phyloP scores from a whole-genome alignment of 2,888 invertebrate species.

The Drosophila pseudotakahashii region DNA sequence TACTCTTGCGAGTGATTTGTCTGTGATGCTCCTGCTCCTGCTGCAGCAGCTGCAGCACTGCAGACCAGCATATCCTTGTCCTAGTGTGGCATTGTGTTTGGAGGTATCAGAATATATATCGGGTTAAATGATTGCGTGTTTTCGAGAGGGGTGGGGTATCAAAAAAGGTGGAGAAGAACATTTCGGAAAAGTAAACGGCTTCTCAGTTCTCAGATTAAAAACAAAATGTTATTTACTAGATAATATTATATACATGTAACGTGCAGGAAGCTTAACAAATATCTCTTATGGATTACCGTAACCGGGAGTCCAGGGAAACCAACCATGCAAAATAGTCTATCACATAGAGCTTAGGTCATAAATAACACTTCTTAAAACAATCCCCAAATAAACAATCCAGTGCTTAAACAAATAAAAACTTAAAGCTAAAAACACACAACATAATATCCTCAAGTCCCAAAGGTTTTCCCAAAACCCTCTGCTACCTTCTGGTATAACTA shows the following conservation, averaged over 20 bases:
- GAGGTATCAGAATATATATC: slow-evolving; percentile 48
- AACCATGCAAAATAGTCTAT: slow-evolving; percentile 24
- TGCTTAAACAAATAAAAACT: slow-evolving; percentile 9
- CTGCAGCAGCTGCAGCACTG: slow-evolving; percentile 42
- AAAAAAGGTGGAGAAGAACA: slow-evolving; percentile 29
- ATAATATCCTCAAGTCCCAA: background rate
- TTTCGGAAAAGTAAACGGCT: slow-evolving; percentile 54
- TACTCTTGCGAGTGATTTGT: slow-evolving; percentile 76
- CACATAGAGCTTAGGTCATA: slow-evolving; percentile 16
- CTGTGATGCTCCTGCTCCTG: slow-evolving; percentile 55
- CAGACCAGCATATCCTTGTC: slow-evolving; percentile 76
- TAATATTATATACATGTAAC: slow-evolving; percentile 38
- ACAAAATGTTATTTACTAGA: slow-evolving; percentile 55
- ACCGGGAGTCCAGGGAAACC: slow-evolving; percentile 8
- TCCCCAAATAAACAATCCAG: slow-evolving; percentile 12
- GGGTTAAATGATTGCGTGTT: slow-evolving; percentile 35
- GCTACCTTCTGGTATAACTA: slow-evolving; percentile 1
- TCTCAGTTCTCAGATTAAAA: slow-evolving; percentile 48
- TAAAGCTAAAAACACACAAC: slow-evolving; percentile 9
- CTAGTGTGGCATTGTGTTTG: slow-evolving; percentile 55
- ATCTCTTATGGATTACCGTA: slow-evolving; percentile 16
- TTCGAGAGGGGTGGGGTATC: slow-evolving; percentile 15
- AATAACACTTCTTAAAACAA: too few species aligned
- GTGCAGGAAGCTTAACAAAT: slow-evolving; percentile 44
- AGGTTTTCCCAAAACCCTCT: too few species aligned